Base-by-base conservation (phyloP, 1,140 invertebrate species). In the Atta texana region DNA sequence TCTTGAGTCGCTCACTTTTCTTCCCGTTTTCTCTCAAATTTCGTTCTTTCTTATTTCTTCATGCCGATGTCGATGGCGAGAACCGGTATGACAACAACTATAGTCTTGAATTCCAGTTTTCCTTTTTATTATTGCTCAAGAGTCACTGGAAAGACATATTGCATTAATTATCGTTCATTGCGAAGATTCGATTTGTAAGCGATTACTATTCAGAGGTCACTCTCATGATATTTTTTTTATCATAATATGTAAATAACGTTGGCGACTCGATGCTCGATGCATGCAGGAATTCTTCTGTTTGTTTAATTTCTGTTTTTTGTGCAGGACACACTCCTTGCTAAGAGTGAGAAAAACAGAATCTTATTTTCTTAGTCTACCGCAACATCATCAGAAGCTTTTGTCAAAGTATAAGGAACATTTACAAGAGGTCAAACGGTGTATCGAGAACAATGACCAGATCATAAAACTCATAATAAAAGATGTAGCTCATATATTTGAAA, bases 401-500 rank as follows among this genome's bases (percentile, higher is more conserved):
- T 94, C 95, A 16, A 97, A 97, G 78, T 99, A 99, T 93, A 96
- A 96, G 59, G 95, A 97, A 6, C 98, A 98, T 94, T 94, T 99
- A 69, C 95, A 96, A 53, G 96, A 96, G 63, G 96, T 99, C 10
- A 97, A 97, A 92, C 95, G 96, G 59, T 98, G 98, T 92, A 97
- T 99, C 34, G 97, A 98, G 64, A 96, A 97, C 75, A 99, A 99
- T 94, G 97, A 98, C 90, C 95, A 97, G 66, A 96, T 99, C 28
- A 98, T 99, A 12, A 97, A 97, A 80, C 94, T 98, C 31, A 98
- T 99, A 71, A 96, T 98, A 44, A 96, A 97, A 91, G 97, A 98
- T 95, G 97, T 97, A 0, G 96, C 97, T 34, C 96, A 96, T 68
- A 97, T 99, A 95, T 99, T 99, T 96, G 97, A 98, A 93, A 98